phyloP scores from a whole-genome alignment of 1,140 invertebrate species.

The Pseudomyrmex dendroicus region DNA sequence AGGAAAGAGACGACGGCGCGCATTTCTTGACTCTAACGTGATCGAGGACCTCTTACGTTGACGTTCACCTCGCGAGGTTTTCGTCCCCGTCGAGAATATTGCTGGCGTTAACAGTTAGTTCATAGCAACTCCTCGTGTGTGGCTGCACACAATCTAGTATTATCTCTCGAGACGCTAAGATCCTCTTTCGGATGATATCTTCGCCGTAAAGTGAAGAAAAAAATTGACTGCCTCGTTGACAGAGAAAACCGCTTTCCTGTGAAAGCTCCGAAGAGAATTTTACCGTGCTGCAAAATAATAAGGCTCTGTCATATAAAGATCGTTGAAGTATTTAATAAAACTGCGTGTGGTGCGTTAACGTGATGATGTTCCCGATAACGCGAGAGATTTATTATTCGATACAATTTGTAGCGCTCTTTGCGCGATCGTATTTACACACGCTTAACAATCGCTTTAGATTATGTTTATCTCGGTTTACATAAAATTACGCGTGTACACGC shows the following conservation, averaged over 20 bases:
- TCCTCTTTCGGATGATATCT: not conserved
- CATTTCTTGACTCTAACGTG: constrained; percentile 76
- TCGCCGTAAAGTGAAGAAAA: constrained; percentile 25
- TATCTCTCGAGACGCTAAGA: constrained; percentile 11
- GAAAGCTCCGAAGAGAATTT: not conserved
- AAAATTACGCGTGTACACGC: not conserved
- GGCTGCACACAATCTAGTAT: constrained; percentile 31
- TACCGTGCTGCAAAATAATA: too few species aligned
- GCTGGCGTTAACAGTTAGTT: constrained; percentile 73
- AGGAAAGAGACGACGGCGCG: constrained; percentile 41
- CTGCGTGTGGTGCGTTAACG: not conserved
- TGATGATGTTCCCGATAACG: not conserved
- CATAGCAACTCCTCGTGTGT: not conserved
- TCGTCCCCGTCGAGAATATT: constrained; percentile 61
- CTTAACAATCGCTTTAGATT: constrained; percentile 20
- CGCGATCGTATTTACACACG: not conserved
- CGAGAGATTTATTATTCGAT: constrained; percentile 20
- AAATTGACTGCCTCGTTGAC: not conserved
- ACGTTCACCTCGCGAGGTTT: constrained; percentile 61
- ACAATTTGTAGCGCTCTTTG: not conserved
- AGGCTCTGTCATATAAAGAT: not conserved
- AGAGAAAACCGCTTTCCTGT: not conserved
- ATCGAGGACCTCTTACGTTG: constrained; percentile 75
- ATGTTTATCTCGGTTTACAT: constrained; percentile 19
- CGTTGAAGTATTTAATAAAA: not conserved